phyloP scores from a whole-genome alignment of 2,113 vertebrate species.

The Pomatorhinus ruficollis region DNA sequence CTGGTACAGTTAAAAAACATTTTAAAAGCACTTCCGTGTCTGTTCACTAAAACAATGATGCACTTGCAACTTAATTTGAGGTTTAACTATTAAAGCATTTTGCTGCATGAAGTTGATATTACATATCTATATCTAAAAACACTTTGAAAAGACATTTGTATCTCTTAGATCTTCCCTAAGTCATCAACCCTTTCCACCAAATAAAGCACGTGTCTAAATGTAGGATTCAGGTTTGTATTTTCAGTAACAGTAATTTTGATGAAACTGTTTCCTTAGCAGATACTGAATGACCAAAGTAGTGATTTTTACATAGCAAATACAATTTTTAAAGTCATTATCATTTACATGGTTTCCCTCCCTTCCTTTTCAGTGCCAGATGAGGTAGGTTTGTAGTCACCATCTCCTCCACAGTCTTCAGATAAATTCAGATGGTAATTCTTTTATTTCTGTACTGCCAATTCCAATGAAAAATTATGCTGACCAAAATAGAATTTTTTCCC shows the following conservation, averaged over 20 bases:
- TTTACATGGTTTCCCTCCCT: conserved; percentile 14
- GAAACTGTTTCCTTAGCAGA: conserved; percentile 8
- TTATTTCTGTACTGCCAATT: conserved; percentile 55
- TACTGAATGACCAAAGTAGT: neutral
- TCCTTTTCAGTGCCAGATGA: neutral
- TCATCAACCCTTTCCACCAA: neutral
- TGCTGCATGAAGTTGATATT: neutral
- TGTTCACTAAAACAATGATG: neutral
- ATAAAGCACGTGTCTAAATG: neutral
- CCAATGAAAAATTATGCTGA: conserved; percentile 53
- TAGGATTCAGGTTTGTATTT: neutral
- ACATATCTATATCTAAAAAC: neutral
- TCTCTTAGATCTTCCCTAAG: neutral
- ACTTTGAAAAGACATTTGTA: neutral
- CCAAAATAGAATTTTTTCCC: conserved; percentile 62
- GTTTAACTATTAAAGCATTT: neutral
- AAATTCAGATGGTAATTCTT: conserved; percentile 57
- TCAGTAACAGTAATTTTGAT: conserved; percentile 22
- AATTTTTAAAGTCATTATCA: conserved; percentile 2
- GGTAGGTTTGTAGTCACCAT: conserved; percentile 13
- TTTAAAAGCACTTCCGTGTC: neutral
- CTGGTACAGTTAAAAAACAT: neutral
- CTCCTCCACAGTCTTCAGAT: neutral
- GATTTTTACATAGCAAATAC: conserved; percentile 20
- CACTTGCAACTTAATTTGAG: neutral